Conservation (phyloP, 2,113 vertebrate genomes). For the Abramis brama region DNA sequence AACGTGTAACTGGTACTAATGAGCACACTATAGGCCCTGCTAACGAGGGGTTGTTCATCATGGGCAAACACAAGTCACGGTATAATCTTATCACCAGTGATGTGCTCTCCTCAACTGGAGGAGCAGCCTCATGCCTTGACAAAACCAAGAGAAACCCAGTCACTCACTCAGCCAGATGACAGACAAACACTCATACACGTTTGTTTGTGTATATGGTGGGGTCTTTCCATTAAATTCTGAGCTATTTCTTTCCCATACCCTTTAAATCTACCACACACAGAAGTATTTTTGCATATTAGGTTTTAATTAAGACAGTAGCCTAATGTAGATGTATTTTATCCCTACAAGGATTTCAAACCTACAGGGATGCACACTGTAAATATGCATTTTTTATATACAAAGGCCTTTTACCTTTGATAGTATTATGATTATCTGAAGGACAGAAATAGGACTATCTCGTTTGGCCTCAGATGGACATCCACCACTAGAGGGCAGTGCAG, state of each 20-base stretch:
- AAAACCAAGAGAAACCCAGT: slow-evolving; percentile 47
- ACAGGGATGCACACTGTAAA: not conserved
- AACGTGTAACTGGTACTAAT: slow-evolving; percentile 76
- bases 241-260: not conserved
- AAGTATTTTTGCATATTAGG: not conserved
- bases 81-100: slow-evolving; percentile 75
- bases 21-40: slow-evolving; percentile 70
- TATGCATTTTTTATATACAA: not conserved
- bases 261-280: not conserved
- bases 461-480: slow-evolving; percentile 12
- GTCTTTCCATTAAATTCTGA: not conserved
- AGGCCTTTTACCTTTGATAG: not conserved
- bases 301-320: not conserved
- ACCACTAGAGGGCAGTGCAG: slow-evolving; percentile 80
- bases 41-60: slow-evolving; percentile 83
- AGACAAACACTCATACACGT: not conserved
- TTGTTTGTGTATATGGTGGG: not conserved
- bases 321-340: not conserved
- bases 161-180: not conserved
- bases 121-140: slow-evolving; percentile 57
- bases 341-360: not conserved
- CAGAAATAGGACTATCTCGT: not conserved
- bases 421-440: not conserved
- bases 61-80: slow-evolving; percentile 70
- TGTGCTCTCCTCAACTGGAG: slow-evolving; percentile 59